Base-by-base conservation (phyloP, 2,888 invertebrate genomes). In the Calameuta pallipes region DNA sequence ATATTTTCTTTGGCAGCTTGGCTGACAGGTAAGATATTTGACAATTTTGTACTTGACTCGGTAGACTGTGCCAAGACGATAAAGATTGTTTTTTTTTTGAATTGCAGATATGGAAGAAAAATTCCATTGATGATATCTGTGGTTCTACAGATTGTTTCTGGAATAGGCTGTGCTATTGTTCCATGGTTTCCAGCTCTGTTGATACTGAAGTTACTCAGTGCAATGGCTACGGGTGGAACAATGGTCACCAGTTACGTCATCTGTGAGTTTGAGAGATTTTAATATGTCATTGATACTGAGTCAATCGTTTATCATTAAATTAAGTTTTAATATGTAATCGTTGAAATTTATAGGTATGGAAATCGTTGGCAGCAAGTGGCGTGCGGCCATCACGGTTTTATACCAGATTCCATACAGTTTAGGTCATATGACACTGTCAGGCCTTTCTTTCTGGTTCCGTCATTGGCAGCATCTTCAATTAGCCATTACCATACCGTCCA, bases 171-270 rank as follows among this genome's bases (percentile, higher is more conserved):
- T 33, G 95, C 96, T 0, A 93, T 95, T 81, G 94, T 95, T 0
- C 94, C 96, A 3, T 95, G 94, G 92, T 95, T 94, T 88, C 89
- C 90, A 80, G 88, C 91, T 11, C 96, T 96, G 86, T 93, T 96
- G 12, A 79, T 95, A 0, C 93, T 96, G 75, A 93, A 96, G 73
- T 95, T 96, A 88, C 87, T 96, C 33, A 93, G 95, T 23, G 96
- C 96, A 0, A 93, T 96, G 35, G 96, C 96, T 13, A 96, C 96
- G 1, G 96, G 96, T 74, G 97, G 97, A 69, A 96, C 96, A 0
- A 97, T 97, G 96, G 95, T 96, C 76, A 96, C 96, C 73, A 92
- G 93, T 81, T 93, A 93, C 78, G 93, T 93, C 69, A 92, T 93
- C 77, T 93, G 93, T 92, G 83, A 91, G 92, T 90, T 41, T n/a